Evolutionary conservation across 35 echinoderm and acorn worm genomes (phyloP), one percentile per base, ranked within the genome.

Genomic region (Holothuria glaberrima): DNA sequence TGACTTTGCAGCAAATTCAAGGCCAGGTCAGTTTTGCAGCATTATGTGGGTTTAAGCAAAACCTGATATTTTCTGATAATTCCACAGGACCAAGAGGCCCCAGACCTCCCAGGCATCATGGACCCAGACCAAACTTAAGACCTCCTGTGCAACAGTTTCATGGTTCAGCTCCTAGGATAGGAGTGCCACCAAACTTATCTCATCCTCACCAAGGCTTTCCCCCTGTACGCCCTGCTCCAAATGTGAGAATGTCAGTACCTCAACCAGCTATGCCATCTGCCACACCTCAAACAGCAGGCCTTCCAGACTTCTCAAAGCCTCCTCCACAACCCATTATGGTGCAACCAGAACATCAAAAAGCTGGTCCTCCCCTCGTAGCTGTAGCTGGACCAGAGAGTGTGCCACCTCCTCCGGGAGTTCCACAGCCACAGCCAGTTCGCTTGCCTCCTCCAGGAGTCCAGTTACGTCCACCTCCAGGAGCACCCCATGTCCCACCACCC

Each of bases 261-360:
- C 71, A 71, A 59, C 59, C 46, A 64, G 78, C 58, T 27, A 63
- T 59, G 1, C 80, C 27, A 22, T 41, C 64, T 21, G 18, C 31
- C 74, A 16, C 61, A 61, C 32, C 36, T 33, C 59, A 12, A 57
- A 27, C 70, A 48, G 19, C 90, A 71, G 41, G 5, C 24, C 0
- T 71, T 26, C 86, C 66, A 75, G 80, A 84, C 80, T 84, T 84
- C 57, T 84, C 80, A 59, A 60, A 36, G 20, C 80, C 80, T 33
- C 80, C 80, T 21, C 80, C 80, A 84, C 21, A 32, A 22, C 46
- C 52, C 20, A 84, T 59, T 18, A 21, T 24, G 18, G n/a, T 12
- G n/a, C 80, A 84, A 28, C 59, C 48, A 59, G 30, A 28, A 19
- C 80, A 84, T 61, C 14, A 26, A 22, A 84, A 84, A 38, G 80